These are phyloP conservation scores for Cephus runcator DNA, from an alignment of 2,888 invertebrate genomes.

Conservation along the genomic window DNA sequence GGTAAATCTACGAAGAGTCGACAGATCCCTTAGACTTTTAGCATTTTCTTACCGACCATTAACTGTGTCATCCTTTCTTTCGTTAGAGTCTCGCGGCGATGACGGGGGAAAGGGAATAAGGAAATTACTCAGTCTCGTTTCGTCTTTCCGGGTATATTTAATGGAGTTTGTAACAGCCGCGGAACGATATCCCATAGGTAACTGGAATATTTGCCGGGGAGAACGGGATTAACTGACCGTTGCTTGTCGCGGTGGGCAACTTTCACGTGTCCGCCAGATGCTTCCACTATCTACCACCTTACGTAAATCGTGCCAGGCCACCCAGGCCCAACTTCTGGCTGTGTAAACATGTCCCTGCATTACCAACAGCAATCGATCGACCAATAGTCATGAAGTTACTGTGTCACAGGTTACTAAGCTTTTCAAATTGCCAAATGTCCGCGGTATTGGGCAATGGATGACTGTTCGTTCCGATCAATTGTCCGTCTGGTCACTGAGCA, in stretches of 20 bases:
- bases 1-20: constrained; percentile 24
- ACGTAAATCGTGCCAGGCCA: constrained; percentile 42
- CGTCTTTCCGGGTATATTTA: constrained; percentile 4
- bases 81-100: not conserved
- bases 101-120: not conserved
- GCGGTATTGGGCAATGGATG: not conserved
- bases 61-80: not conserved
- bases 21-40: no score
- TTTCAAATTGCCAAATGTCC: not conserved
- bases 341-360: no score
- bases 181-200: constrained; percentile 39
- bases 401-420: not conserved
- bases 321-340: not conserved
- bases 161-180: constrained; percentile 10
- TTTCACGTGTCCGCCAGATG: constrained; percentile 60
- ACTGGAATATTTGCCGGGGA: constrained; percentile 53
- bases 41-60: no score
- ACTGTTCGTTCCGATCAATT: not conserved
- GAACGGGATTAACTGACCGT: constrained; percentile 58
- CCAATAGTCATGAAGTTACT: no score
- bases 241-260: constrained; percentile 50
- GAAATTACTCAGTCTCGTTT: not conserved
- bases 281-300: constrained; percentile 41
- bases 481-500: no score
- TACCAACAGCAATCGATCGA: no score